phyloP scores from a whole-genome alignment of 2,797 vertebrate genomes.

The Halcyon smyrnensis region DNA sequence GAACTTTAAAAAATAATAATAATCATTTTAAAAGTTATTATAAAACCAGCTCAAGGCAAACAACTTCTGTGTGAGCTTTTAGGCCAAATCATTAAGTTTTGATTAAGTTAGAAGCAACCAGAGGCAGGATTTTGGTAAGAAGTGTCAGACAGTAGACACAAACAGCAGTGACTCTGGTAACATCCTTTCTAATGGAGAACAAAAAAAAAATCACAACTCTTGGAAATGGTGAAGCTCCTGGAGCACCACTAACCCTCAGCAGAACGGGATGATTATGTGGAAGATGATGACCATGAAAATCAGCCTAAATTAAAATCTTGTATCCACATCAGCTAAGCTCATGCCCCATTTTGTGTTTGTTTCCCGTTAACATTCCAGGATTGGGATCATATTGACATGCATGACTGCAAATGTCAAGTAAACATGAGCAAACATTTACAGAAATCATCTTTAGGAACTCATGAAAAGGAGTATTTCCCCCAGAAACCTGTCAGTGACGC shows the following conservation, averaged over 20 bases:
- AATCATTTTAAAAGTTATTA: background rate
- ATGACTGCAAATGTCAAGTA: background rate
- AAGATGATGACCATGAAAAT: constrained; percentile 43
- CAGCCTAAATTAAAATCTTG: constrained; percentile 16
- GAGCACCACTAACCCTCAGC: background rate
- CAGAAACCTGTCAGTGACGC: background rate
- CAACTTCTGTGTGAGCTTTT: background rate
- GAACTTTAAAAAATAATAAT: background rate
- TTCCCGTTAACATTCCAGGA: constrained; percentile 22
- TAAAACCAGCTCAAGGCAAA: background rate
- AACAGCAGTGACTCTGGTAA: constrained; percentile 25
- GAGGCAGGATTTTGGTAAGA: background rate
- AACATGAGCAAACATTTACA: constrained; percentile 23
- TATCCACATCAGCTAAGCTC: background rate
- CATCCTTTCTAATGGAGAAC: background rate
- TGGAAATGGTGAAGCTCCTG: background rate
- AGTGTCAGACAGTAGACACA: constrained; percentile 8
- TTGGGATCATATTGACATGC: background rate
- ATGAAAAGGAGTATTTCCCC: background rate
- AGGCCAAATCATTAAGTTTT: background rate
- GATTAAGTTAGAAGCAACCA: constrained; percentile 1
- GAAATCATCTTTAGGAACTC: background rate
- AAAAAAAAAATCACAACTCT: background rate
- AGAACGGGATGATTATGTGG: background rate
- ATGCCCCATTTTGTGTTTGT: constrained; percentile 11